Percentiles rank a stretch among this genome's conserved stretches.
These are phyloP conservation scores for Melanotaenia parkinsoni DNA, from an alignment of 2,797 vertebrate species.

Conservation along the genomic window DNA sequence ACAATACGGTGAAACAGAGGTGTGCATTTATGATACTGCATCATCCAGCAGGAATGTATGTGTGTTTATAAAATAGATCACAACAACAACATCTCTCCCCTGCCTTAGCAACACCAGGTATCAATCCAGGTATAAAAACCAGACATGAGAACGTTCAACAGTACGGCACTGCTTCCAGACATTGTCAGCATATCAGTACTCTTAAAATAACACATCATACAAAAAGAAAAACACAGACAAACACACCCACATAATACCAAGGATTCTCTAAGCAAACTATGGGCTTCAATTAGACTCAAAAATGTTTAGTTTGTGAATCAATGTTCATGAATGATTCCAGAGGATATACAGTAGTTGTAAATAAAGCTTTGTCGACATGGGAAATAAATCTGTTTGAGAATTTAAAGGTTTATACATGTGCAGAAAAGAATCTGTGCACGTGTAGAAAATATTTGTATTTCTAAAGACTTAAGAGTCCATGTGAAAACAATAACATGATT, in stretches of 20 bases:
- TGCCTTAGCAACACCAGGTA: background rate
- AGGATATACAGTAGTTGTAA: background rate
- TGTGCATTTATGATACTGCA: slow-evolving; percentile 6
- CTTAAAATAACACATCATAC: background rate
- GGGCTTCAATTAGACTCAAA: slow-evolving; percentile 3
- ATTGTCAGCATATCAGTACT: background rate
- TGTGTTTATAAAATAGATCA: slow-evolving; percentile 20
- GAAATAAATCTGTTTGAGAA: background rate
- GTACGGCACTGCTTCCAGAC: background rate
- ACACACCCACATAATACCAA: slow-evolving; percentile 15
- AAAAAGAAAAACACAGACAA: background rate
- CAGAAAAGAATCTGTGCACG: background rate
- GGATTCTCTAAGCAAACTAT: slow-evolving; percentile 7
- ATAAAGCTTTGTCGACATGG: background rate
- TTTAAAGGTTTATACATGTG: background rate
- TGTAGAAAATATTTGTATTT: background rate
- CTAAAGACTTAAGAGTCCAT: slow-evolving; percentile 1
- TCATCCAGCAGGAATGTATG: slow-evolving; percentile 38
- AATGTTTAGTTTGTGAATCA: background rate
- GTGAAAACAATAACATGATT: slow-evolving; percentile 7
- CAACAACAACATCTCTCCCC: background rate
- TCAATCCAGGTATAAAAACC: slow-evolving; percentile 5
- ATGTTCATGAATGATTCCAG: background rate
- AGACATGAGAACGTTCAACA: slow-evolving; percentile 3
- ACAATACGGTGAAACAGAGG: slow-evolving; percentile 10